Conservation (phyloP, 2,113 vertebrate genomes). For the Saimiri boliviensis region DNA sequence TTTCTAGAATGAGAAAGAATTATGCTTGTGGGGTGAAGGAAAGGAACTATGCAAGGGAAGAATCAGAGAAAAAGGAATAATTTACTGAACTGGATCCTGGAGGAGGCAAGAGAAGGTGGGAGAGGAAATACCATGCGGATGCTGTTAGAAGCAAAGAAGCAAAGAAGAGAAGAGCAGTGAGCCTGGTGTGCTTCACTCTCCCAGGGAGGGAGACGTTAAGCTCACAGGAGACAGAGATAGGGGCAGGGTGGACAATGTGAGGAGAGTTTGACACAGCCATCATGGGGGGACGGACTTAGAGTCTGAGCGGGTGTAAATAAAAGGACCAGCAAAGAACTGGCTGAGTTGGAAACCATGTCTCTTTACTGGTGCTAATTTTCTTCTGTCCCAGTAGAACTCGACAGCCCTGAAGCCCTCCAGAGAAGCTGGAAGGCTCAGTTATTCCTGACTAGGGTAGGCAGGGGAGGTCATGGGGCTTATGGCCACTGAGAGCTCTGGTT, state of each 20-base stretch:
- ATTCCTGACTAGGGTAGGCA: neutral
- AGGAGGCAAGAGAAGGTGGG: neutral
- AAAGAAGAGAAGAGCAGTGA: neutral
- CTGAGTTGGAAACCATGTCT: neutral
- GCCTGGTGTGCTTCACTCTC: neutral
- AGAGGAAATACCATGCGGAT: neutral
- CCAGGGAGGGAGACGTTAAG: neutral
- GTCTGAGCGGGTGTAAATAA: neutral
- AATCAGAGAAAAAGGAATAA: neutral
- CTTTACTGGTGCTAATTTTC: neutral
- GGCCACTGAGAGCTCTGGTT: neutral
- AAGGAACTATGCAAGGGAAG: neutral
- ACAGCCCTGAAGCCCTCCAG: neutral
- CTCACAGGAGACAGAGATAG: neutral
- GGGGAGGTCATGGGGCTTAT: neutral
- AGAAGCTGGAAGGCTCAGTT: neutral
- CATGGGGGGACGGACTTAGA: neutral
- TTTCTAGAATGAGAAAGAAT: slow-evolving; percentile 34
- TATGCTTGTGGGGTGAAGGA: neutral
- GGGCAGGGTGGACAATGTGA: neutral
- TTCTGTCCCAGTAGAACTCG: slow-evolving; percentile 4
- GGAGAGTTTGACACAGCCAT: neutral
- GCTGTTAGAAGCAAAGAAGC: neutral
- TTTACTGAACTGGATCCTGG: neutral
- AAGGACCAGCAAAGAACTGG: neutral